These are phyloP conservation scores for Yponomeuta plumbellus DNA, from an alignment of 2,888 invertebrate genomes.

Conservation along the genomic window DNA sequence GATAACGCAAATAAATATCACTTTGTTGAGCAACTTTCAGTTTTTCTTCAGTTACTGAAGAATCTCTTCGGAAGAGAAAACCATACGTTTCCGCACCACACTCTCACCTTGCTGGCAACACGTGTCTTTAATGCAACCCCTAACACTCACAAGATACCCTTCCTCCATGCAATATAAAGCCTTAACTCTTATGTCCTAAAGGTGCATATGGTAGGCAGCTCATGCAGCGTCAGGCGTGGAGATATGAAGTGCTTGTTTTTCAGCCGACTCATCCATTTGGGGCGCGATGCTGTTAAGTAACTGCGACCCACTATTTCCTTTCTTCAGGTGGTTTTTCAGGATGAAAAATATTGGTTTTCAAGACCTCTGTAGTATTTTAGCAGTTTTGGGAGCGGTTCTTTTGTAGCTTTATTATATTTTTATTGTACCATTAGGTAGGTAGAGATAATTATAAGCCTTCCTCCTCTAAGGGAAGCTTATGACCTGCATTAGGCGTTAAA, in stretches of 20 bases:
- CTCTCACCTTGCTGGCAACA: conserved; percentile 58
- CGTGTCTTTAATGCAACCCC: conserved; percentile 47
- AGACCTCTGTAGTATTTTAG: too few relatives aligned
- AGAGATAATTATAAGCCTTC: too few relatives aligned
- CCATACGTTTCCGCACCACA: background rate
- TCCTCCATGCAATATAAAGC: background rate
- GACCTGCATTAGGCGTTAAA: too few relatives aligned
- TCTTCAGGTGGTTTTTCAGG: background rate
- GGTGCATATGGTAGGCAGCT: background rate
- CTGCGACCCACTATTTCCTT: background rate
- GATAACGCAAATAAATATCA: too few relatives aligned
- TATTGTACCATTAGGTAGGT: too few relatives aligned
- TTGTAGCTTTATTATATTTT: too few relatives aligned
- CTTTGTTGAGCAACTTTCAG: too few relatives aligned
- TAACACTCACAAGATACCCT: conserved; percentile 4
- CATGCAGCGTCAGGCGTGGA: background rate
- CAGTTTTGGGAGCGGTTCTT: too few relatives aligned
- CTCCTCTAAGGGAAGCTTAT: too few relatives aligned
- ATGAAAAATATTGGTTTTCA: background rate
- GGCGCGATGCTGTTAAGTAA: background rate
- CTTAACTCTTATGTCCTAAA: background rate
- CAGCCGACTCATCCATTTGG: conserved; percentile 44
- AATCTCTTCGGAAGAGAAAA: background rate
- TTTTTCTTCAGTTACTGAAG: background rate
- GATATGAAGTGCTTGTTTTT: conserved; percentile 34